Evolutionary conservation across 1,140 invertebrate genomes (phyloP), one percentile per base, ranked within the genome.

Genomic region (Drosophila erecta): DNA sequence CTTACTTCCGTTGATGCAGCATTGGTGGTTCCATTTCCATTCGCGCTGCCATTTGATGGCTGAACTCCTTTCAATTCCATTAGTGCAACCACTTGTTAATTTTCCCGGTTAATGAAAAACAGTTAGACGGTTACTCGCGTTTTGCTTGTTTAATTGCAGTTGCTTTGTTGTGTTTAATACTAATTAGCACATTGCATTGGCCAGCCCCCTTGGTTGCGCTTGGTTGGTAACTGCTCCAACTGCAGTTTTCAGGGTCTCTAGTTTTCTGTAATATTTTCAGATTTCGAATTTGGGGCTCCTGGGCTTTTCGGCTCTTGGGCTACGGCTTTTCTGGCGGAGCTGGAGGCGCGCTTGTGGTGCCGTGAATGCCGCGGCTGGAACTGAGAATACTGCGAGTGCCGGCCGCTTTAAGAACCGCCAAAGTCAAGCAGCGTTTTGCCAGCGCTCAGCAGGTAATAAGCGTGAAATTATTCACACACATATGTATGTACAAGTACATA

Each of bases 321-420:
- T 30, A 10, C 3, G 30, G 7, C 6, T 37, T 15, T 15, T 49
- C 4, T 50, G 49, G 14, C 49, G 56, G 46, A 62, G 59, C 62
- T 60, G 67, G 33, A 79, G 44, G 73, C 72, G 65, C 72, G 71
- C 38, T 61, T 87, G 84, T 76, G 84, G 41, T 89, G 84, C 83
- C 71, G 79, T 66, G 58, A 79, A 87, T 83, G 83, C 83, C 83
- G 75, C 84, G 79, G 83, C 84, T 87, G 51, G 76, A 89, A 87
- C 83, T 86, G 76, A 87, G 61, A 55, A 62, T 44, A 59, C 43
- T 53, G 24, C 50, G 44, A 41, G 62, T 76, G 77, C 58, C 58
- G 30, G 70, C 71, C 76, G 79, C 84, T 83, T 79, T 89, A 87
- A 87, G 83, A 87, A 89, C 84, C 79, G 72, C 53, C 77, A 74